phyloP scores from a whole-genome alignment of 1,140 invertebrate species.

The fruit fly (Drosophila melanogaster) region DNA sequence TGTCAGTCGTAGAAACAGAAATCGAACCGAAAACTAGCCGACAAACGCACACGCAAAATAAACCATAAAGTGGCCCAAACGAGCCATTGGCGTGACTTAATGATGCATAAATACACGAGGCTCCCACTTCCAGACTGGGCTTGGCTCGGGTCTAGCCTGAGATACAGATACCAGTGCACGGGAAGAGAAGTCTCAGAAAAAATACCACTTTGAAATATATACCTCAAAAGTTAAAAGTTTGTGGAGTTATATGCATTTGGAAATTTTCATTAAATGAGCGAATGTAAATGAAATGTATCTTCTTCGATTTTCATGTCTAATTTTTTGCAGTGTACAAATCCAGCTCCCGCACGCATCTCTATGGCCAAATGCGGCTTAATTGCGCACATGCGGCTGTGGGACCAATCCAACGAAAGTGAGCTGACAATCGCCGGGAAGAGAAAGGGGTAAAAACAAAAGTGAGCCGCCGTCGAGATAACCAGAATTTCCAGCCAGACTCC shows the following conservation, averaged over 20 bases:
- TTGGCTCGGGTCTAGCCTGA: constrained; percentile 3
- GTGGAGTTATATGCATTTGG: not conserved
- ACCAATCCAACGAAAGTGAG: constrained; percentile 40
- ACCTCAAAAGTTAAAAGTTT: too few relatives aligned
- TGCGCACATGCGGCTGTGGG: constrained; percentile 22
- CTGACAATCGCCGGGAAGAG: constrained; percentile 4
- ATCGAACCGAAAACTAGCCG: constrained; percentile 20
- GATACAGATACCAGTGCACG: constrained; percentile 12
- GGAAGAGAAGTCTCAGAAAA: not conserved
- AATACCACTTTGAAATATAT: not conserved
- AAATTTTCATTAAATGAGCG: not conserved
- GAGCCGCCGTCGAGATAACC: constrained; percentile 54
- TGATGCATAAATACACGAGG: constrained; percentile 72
- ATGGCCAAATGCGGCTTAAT: constrained; percentile 33
- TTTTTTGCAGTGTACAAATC: constrained; percentile 3
- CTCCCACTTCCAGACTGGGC: constrained; percentile 21
- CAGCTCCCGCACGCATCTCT: constrained; percentile 28
- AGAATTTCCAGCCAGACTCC: constrained; percentile 69
- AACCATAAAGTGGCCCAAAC: constrained; percentile 57
- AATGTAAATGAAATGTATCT: not conserved
- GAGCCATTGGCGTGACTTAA: constrained; percentile 80
- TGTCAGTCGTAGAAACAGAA: constrained; percentile 40
- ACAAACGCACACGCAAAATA: constrained; percentile 33
- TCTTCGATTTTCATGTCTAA: not conserved
- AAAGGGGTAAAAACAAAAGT: constrained; percentile 28